Base-by-base conservation (phyloP, 2,797 vertebrate genomes). In the Alauda arvensis region DNA sequence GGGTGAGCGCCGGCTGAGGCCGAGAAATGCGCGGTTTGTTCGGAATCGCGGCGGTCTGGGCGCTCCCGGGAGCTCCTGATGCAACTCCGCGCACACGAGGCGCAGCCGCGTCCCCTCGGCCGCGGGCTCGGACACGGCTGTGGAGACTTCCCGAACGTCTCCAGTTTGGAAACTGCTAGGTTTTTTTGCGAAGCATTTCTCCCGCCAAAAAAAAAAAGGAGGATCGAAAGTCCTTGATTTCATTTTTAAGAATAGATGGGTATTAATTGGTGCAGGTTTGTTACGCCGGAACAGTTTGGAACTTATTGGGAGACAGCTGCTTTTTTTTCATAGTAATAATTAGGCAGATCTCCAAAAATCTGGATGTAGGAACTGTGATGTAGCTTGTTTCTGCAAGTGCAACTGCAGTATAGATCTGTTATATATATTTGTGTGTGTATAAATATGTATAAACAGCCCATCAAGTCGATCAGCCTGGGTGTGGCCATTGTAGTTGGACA, bases 101-200 rank as follows among this genome's bases (percentile, higher is more conserved):
- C n/a, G 1, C 61, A 19, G 0, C n/a, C 53, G 39, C 45, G 37
- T 10, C 23, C 31, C 49, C 37, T n/a, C 31, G 42, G 18, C 3
- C n/a, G n/a, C 33, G 29, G 49, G 26, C 34, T n/a, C 52, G 23
- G 45, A 43, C 53, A 13, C 19, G 34, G 34, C 42, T 28, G 9
- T 5, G 40, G 34, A 46, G 24, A 0, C 33, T 40, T 6, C 16
- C 61, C 78, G 28, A 6, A 6, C 16, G 39, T 20, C 43, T 76
- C 46, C 65, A 1, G 0, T 9, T 14, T 6, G 52, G 21, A 34
- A 46, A 24, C 16, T 8, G 16, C 1, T 3, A 0, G 14, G 3
- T 0, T 2, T 17, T 37, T 48, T 23, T 48, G n/a, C 42, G 15
- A 79, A 63, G 34, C 40, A 6, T 10, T 33, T 52, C 11, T 12